Evolutionary conservation across 2,113 vertebrate genomes (phyloP), one percentile per base, ranked within the genome.

Genomic region (Monopterus albus): DNA sequence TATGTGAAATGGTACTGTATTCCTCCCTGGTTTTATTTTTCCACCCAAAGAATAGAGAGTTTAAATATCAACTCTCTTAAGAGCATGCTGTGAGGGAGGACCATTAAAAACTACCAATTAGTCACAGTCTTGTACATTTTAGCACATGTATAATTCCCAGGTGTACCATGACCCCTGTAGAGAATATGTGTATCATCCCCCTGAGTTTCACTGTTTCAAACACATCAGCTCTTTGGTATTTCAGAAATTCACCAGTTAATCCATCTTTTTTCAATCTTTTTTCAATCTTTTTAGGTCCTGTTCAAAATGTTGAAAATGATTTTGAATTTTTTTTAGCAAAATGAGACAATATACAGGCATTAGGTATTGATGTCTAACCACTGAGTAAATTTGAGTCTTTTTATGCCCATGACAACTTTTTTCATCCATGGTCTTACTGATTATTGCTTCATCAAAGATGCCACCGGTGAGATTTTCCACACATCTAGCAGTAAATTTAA

Each of bases 391-490:
- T 61, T 8, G 23, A 47, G 10, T 51, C 3, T 5, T 25, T 8
- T 5, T n/a, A n/a, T 25, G n/a, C 25, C n/a, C 13, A 17, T 5
- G 1, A 29, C 38, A 13, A 18, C 3, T 47, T 4, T 56, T 43
- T 18, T 40, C n/a, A 45, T 7, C 4, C 43, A 12, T 25, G 5
- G 8, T 59, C 36, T 52, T 38, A 55, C 39, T 38, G 68, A 72
- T 72, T 49, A 36, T 55, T 55, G 26, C 40, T 55, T 72, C 39
- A 50, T 40, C 50, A 51, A 31, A 9, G 13, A 43, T 28, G 18
- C 8, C 25, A 60, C 46, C 35, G 53, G 57, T 28, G 28, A 18
- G 47, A 52, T 35, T 56, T 49, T 18, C 35, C 17, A 26, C 23
- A 47, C 40, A 43, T 49, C 5, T 31, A 21, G 56, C 28, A 40